Base-by-base conservation (phyloP, 2,113 vertebrate species). In the Misgurnus mizolepis region DNA sequence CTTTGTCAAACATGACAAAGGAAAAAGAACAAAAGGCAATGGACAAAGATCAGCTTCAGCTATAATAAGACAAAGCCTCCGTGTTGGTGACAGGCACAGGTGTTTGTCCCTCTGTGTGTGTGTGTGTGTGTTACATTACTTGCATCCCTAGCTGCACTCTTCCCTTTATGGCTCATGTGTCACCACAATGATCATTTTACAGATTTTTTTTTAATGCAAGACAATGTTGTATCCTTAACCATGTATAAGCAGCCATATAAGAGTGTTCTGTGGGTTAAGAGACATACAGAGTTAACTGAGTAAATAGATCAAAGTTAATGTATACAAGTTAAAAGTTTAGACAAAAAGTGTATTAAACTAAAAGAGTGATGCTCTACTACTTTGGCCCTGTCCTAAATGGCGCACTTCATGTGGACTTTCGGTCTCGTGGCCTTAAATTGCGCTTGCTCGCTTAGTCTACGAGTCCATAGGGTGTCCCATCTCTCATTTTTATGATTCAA, bases 61-160 rank as follows among this genome's bases (percentile, higher is more conserved):
- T 82, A 80, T 76, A 67, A 82, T 85, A 85, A 85, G 80, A 85
- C 77, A 85, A 85, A 82, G 84, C 60, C 72, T 1, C 18, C 76
- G 65, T 34, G 18, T 82, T 80, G 80, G 84, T 85, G 84, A 85
- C 84, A 85, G 80, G 80, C 80, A 82, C 84, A 85, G 84, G 84
- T 85, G 84, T 82, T 53, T 72, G 17, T 56, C 22, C 75, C 64
- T 69, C 53, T 67, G 67, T 69, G 66, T 72, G 75, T 22, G 22
- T 22, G n/a, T n/a, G 22, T 22, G 22, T 76, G 41, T 76, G 41
- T 64, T 62, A 49, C 53, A 47, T 73, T 64, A 47, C 68, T 68
- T n/a, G 40, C 40, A 49, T 81, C 65, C 65, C 27, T 34, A 67
- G 76, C 67, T 45, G 11, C 65, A 60, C 68, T 49, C 14, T n/a